Percentiles rank a stretch among this genome's conserved stretches.
These are phyloP conservation scores for Heliothis peltigera DNA, from an alignment of 2,888 invertebrate species.

Conservation along the genomic window DNA sequence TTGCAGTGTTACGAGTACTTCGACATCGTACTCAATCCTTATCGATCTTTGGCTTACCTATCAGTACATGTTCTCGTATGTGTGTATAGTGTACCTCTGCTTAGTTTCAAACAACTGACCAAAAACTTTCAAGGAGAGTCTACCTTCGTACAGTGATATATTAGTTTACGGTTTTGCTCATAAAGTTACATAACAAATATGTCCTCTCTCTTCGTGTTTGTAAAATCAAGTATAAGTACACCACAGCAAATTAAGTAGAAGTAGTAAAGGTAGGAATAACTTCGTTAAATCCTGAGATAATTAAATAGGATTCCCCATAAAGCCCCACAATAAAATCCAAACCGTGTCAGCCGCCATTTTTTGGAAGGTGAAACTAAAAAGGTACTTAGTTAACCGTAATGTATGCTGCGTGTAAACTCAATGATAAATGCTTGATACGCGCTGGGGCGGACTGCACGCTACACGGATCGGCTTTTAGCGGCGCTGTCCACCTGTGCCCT, in stretches of 20 bases:
- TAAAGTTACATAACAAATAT: neutral
- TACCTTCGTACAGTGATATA: slow-evolving; percentile 1
- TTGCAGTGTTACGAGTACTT: neutral
- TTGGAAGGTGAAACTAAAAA: slow-evolving; percentile 60
- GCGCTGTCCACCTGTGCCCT: slow-evolving; percentile 71
- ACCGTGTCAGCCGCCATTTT: slow-evolving; percentile 44
- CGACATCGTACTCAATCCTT: neutral
- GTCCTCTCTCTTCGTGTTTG: neutral
- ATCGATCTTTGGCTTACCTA: neutral
- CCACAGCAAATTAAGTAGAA: neutral
- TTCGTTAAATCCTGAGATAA: neutral
- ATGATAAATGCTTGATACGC: slow-evolving; percentile 76
- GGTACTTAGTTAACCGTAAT: slow-evolving; percentile 71
- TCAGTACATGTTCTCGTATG: neutral
- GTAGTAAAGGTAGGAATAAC: neutral
- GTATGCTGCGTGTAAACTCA: slow-evolving; percentile 70
- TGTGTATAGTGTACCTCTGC: neutral
- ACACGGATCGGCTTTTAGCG: slow-evolving; percentile 77
- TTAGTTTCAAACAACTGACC: neutral
- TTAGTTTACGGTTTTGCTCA: slow-evolving; percentile 3
- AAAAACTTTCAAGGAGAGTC: neutral
- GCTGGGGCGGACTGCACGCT: slow-evolving; percentile 51
- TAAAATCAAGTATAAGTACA: neutral
- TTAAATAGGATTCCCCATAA: slow-evolving; percentile 26
- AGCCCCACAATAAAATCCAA: slow-evolving; percentile 39